Base-by-base conservation (phyloP, 2,113 vertebrate genomes). In the Notarius quadriscutis region DNA sequence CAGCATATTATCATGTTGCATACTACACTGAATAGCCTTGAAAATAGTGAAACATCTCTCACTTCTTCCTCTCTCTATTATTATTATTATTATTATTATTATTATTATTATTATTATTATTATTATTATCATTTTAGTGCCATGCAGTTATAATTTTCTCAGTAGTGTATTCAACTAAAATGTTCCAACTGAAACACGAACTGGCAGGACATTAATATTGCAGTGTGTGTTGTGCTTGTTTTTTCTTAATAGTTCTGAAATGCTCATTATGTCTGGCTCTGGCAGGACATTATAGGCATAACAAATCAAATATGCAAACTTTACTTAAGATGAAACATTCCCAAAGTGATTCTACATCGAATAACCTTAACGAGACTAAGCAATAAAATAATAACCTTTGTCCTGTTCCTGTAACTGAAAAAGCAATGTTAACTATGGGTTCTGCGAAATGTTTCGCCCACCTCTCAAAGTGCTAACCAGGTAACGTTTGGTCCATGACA, bases 31-130 rank as follows among this genome's bases (percentile, higher is more conserved):
- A 30, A 7, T 30, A 30, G 30, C 25, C 25, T 65, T 8, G 9
- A 65, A 65, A 65, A 65, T n/a, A 65, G 25, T 65, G 34, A 65
- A 14, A 30, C n/a, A 67, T 14, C 65, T 67, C 4, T 67, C n/a
- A 65, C 20, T 4, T 7, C 30, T 72, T 7, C 2, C 9, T n/a
- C 9, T 2, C 20, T n/a, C 7, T 27, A 4, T 14, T 14, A 0
- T 10, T 50, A n/a, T 55, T 58, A 57, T 74, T 17, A 74, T 74
- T 17, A 74, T 74, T 48, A 74, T 74, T 18, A 74, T 74, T 48
- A 74, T 74, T 17, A 74, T 74, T 17, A 74, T 74, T 48, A 74
- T 74, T 18, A 74, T 74, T 48, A 74, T 48, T 18, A 74, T 74
- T 41, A 74, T 74, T 18, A 74, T 74, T 72, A 72, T 72, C 20